phyloP scores from a whole-genome alignment of 2,888 invertebrate genomes.

The Heliconius sara region DNA sequence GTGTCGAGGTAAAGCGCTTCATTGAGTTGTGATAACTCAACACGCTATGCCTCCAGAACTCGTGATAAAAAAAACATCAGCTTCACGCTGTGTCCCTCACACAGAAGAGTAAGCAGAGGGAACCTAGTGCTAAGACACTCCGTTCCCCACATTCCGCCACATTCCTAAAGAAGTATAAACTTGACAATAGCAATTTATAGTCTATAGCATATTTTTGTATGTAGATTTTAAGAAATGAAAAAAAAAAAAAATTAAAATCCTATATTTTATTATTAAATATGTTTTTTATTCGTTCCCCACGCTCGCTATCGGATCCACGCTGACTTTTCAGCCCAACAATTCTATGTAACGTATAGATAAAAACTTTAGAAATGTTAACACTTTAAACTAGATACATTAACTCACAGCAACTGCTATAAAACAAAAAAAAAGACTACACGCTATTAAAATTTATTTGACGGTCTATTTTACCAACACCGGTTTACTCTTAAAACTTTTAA shows the following conservation, averaged over 20 bases:
- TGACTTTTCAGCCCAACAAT: background rate
- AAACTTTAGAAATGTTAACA: slow-evolving; percentile 25
- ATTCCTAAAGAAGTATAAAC: no score
- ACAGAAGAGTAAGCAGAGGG: no score
- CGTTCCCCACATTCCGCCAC: background rate
- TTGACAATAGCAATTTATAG: no score
- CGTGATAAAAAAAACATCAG: no score
- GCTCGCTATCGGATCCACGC: background rate
- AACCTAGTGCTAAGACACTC: background rate
- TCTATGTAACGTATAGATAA: background rate
- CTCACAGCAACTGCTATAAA: slow-evolving; percentile 27
- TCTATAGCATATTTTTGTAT: no score
- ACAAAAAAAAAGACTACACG: slow-evolving; percentile 35
- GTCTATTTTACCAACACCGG: slow-evolving; percentile 44
- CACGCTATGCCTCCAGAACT: no score
- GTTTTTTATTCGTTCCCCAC: background rate
- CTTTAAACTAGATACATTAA: slow-evolving; percentile 34
- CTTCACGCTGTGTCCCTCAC: no score
- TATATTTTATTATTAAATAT: background rate
- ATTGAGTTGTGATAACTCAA: no score
- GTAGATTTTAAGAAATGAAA: no score
- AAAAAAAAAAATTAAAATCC: no score
- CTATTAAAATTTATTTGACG: slow-evolving; percentile 46
- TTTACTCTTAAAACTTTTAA: slow-evolving; percentile 46
- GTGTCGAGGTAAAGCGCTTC: no score